Percentiles rank a stretch among this genome's conserved stretches.
phyloP scores from a whole-genome alignment of 2,888 invertebrate genomes.

The Phengaris alcon region DNA sequence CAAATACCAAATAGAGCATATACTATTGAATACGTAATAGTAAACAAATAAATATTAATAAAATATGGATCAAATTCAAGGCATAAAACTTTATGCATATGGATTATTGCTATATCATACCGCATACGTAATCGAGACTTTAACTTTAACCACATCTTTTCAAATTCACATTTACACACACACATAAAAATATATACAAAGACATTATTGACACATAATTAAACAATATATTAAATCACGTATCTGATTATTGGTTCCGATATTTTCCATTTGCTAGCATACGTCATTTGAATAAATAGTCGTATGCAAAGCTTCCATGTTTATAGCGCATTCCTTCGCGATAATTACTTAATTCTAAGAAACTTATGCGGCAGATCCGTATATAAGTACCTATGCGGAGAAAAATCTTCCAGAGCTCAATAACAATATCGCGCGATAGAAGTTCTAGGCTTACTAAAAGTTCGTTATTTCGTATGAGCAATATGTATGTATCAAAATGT shows the following conservation, averaged over 20 bases:
- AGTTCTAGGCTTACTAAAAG: not conserved
- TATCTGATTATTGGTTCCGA: not conserved
- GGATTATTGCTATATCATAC: not conserved
- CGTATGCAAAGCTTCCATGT: slow-evolving; percentile 6
- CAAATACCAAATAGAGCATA: not conserved
- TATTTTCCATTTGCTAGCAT: slow-evolving; percentile 4
- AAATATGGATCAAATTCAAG: not conserved
- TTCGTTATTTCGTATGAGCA: no score
- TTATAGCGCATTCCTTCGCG: slow-evolving; percentile 3
- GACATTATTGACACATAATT: no score
- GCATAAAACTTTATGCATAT: not conserved
- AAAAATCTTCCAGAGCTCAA: not conserved
- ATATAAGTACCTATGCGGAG: not conserved
- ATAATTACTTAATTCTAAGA: slow-evolving; percentile 7
- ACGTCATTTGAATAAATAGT: slow-evolving; percentile 14
- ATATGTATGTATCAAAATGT: no score
- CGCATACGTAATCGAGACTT: not conserved
- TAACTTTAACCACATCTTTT: not conserved
- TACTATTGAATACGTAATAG: not conserved
- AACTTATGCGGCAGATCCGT: not conserved
- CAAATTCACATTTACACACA: no score
- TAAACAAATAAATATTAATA: not conserved
- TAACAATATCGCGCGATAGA: not conserved
- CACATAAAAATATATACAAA: no score
- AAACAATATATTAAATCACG: no score